phyloP scores from a whole-genome alignment of 2,888 invertebrate species.

The Nineta flava region DNA sequence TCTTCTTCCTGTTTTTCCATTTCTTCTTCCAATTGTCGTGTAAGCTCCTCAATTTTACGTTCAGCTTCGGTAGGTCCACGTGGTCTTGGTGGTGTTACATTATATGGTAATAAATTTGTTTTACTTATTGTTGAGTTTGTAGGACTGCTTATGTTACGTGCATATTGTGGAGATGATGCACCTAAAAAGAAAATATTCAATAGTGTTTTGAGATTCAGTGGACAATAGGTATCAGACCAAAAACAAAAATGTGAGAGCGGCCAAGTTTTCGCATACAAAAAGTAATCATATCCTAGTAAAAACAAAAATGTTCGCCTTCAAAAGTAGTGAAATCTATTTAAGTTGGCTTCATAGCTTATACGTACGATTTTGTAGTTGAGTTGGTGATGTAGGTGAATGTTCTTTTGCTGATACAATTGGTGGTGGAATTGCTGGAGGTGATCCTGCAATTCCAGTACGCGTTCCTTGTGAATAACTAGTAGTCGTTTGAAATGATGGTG shows the following conservation, averaged over 20 bases:
- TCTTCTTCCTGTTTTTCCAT: conserved; percentile 91
- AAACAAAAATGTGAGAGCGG: too few relatives aligned
- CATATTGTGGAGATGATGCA: not conserved
- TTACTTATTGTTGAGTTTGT: conserved; percentile 19
- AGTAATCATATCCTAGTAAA: too few relatives aligned
- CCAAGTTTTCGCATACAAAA: too few relatives aligned
- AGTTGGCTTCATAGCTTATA: conserved; percentile 13
- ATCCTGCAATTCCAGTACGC: conserved; percentile 31
- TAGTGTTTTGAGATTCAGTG: too few relatives aligned
- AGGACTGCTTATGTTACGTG: conserved; percentile 1
- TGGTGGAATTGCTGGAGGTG: conserved; percentile 20
- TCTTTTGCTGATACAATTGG: conserved; percentile 12
- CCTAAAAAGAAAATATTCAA: too few relatives aligned
- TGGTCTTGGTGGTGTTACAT: conserved; percentile 74
- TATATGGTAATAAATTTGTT: conserved; percentile 68
- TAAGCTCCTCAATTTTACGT: conserved; percentile 83
- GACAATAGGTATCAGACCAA: too few relatives aligned
- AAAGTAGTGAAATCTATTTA: too few relatives aligned
- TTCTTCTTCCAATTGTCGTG: conserved; percentile 83
- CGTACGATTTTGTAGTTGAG: conserved; percentile 24
- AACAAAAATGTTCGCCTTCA: too few relatives aligned
- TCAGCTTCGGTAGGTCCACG: conserved; percentile 86
- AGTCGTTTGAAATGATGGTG: conserved; percentile 25
- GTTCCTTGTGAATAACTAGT: conserved; percentile 25
- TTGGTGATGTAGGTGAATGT: conserved; percentile 19